Evolutionary conservation across 2,888 invertebrate genomes (phyloP), one percentile per base, ranked within the genome.

Genomic region (Pterostichus niger): DNA sequence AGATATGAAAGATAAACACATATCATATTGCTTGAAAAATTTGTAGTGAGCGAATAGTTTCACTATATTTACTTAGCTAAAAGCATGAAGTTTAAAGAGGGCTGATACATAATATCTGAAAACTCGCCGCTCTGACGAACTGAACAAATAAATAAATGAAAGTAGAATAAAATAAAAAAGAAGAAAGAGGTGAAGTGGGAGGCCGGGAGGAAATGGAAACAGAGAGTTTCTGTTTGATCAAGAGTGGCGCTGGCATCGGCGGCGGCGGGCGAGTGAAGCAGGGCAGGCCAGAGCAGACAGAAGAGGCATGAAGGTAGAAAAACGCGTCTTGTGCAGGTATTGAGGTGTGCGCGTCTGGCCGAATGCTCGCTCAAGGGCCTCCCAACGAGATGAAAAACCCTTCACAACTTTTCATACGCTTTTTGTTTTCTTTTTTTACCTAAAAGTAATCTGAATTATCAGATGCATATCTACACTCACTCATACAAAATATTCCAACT

Each of bases 301-400:
- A 82, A 82, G 82, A 82, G 82, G 82, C 59, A 82, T 87, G 88
- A 86, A 87, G 88, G 86, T 87, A 86, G 87, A 87, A 88, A 88
- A 88, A 88, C 87, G 87, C 85, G 86, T 82, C 88, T 88, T 88
- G 87, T 88, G 87, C 88, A 88, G 88, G 89, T 88, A 89, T 89
- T 88, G 88, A 88, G 88, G 88, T 89, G 89, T 88, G 86, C 85
- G 87, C 85, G 86, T 59, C 85, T 86, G 88, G 88, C 86, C 88
- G 88, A 88, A 88, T 88, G 88, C 88, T 86, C 86, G 84, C 86
- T 85, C 85, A 86, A 88, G 88, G 85, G 88, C 88, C 88, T 40
- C 40, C 59, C 61, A 40, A 9, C 9, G 44, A 82, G 46, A 82
- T 82, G 59, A 82, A 82, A 82, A 75, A 82, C 75, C 64, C 82